Evolutionary conservation across 2,888 invertebrate species (phyloP).

Genomic region (Cheilosia impressa): DNA sequence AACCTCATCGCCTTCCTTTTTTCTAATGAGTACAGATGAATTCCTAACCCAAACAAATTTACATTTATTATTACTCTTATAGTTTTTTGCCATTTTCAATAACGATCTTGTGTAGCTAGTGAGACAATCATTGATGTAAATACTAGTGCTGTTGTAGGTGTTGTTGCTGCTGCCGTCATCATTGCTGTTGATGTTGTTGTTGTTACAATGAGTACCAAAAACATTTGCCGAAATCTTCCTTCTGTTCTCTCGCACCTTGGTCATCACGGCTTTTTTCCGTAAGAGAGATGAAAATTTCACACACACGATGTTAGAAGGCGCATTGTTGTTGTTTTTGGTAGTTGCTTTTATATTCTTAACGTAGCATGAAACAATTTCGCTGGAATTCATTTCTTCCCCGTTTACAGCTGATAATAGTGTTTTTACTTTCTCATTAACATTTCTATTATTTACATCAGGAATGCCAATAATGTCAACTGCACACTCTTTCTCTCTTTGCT

Average conservation of each 20-base stretch:
- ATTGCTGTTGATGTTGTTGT: not conserved
- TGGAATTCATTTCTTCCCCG: slow-evolving; percentile 10
- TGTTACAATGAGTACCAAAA: not conserved
- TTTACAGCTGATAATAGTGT: too few relatives aligned
- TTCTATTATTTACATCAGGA: too few relatives aligned
- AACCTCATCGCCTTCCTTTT: slow-evolving; percentile 24
- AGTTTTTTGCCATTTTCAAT: slow-evolving; percentile 30
- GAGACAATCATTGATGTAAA: too few relatives aligned
- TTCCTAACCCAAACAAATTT: slow-evolving; percentile 41
- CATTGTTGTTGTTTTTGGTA: not conserved
- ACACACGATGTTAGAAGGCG: not conserved
- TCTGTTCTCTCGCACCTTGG: slow-evolving; percentile 19
- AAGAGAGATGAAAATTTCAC: slow-evolving; percentile 11
- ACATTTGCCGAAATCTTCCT: not conserved
- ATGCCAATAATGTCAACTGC: too few relatives aligned
- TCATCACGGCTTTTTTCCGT: slow-evolving; percentile 18
- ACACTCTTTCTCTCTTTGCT: not conserved
- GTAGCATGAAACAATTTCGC: not conserved
- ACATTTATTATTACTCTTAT: slow-evolving; percentile 12
- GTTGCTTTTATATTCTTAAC: slow-evolving; percentile 5
- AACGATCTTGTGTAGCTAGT: slow-evolving; percentile 16
- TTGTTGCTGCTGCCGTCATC: not conserved
- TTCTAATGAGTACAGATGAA: slow-evolving; percentile 34
- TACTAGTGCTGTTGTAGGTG: not conserved
- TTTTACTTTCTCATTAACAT: not conserved